phyloP scores from a whole-genome alignment of 1,140 invertebrate species.

The Brachionus koreanus region DNA sequence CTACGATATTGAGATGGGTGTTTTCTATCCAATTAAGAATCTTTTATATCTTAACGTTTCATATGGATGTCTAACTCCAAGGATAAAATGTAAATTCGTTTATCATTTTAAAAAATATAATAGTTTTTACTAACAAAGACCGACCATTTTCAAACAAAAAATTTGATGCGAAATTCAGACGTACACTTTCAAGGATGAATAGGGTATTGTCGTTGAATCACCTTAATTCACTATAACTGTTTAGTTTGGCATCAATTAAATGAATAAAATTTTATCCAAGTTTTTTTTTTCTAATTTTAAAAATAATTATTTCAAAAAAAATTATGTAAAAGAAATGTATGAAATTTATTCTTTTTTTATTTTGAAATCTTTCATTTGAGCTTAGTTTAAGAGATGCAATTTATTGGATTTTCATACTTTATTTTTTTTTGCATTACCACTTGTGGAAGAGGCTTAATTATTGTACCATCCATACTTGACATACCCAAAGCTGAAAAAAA shows the following conservation, averaged over 20 bases:
- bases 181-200: not conserved
- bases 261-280: not conserved
- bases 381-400: not conserved
- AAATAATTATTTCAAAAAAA: not conserved
- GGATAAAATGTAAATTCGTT: slow-evolving; percentile 24
- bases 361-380: not conserved
- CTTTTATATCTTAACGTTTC: slow-evolving; percentile 1
- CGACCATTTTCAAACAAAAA: not conserved
- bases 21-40: not conserved
- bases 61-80: slow-evolving; percentile 23
- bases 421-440: not conserved
- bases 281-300: not conserved
- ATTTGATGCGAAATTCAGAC: not conserved
- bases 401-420: not conserved
- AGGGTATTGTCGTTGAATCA: slow-evolving; percentile 11
- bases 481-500: slow-evolving; percentile 3
- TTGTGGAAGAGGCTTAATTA: not conserved
- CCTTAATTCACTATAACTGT: not conserved
- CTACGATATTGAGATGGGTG: not conserved
- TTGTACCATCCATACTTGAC: slow-evolving; percentile 1
- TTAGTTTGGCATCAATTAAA: not conserved
- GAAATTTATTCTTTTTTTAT: not conserved
- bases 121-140: not conserved
- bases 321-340: not conserved
- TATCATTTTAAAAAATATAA: not conserved